Evolutionary conservation across 2,797 vertebrate species (phyloP), one percentile per base, ranked within the genome.

Genomic region (Gadopsis bispinosus): DNA sequence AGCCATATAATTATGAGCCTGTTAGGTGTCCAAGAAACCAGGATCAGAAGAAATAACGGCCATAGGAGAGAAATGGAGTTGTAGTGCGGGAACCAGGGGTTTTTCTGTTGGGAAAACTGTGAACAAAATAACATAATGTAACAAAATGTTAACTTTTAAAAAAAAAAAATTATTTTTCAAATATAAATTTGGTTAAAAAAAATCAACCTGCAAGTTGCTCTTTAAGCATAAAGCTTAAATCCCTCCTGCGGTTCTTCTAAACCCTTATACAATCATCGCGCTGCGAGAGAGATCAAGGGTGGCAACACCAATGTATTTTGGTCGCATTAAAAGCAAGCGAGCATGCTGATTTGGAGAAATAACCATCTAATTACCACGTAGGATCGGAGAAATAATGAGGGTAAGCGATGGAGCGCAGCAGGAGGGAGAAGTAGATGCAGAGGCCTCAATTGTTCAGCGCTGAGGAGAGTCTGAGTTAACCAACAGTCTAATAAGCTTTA

Each of bases 321-420:
- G 83, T 77, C 83, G 55, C 83, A 77, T 83, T 84, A 73, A 74
- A 86, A 54, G 48, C 43, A 13, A 75, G 73, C 9, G 1, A 56
- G 61, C 61, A 1, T 70, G 87, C 82, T 84, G 81, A 83, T 85
- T 79, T 74, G 69, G 77, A 85, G 78, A 65, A 88, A 84, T 69
- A 75, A 66, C 62, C 77, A 17, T 71, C 75, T 87, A 89, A 88
- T 91, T 81, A 83, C 55, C 19, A 26, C 0, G 9, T 45, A 59
- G 70, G 68, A 55, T 62, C 35, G 35, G 58, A 81, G 69, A 79
- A 87, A 87, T 87, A 84, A 92, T 90, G 83, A 87, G 81, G 29
- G 50, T 31, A 67, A 75, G 79, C 22, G 5, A 60, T 43, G 20
- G 77, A 68, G 58, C 60, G 1, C 84, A 81, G 85, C 77, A 39